Conservation (phyloP, 2,113 vertebrate genomes). For the Ochotona curzoniae region DNA sequence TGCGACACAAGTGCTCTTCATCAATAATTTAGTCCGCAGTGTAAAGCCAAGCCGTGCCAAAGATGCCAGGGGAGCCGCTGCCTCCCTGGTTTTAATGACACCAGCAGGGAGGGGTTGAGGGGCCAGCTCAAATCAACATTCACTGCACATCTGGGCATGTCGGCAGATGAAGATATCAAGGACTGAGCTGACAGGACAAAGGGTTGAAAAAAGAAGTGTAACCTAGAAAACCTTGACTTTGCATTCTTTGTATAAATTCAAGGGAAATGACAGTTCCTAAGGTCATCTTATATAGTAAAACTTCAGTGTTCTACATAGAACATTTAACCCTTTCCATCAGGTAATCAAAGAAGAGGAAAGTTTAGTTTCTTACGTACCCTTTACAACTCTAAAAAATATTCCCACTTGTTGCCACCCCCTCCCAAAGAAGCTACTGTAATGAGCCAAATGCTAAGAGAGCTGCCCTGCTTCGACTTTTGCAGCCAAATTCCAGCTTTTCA, state of each 20-base stretch:
- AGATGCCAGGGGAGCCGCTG: conserved; percentile 89
- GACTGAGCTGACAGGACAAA: conserved; percentile 91
- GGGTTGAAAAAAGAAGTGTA: conserved; percentile 90
- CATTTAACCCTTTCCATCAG: conserved; percentile 86
- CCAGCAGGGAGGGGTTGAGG: conserved; percentile 89
- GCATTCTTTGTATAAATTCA: conserved; percentile 92
- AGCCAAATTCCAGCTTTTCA: conserved; percentile 76
- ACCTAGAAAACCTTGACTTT: conserved; percentile 91
- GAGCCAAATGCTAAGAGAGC: conserved; percentile 77
- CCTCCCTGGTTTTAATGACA: conserved; percentile 92
- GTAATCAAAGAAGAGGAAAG: conserved; percentile 82
- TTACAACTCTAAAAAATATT: conserved; percentile 82
- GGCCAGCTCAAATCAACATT: conserved; percentile 91
- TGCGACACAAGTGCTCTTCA: conserved; percentile 92
- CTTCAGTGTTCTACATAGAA: conserved; percentile 85
- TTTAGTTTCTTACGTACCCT: conserved; percentile 82
- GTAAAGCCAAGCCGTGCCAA: conserved; percentile 90
- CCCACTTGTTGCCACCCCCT: conserved; percentile 70
- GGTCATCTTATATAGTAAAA: conserved; percentile 90
- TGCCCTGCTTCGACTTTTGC: conserved; percentile 76
- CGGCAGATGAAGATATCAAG: conserved; percentile 93
- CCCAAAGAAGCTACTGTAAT: conserved; percentile 71
- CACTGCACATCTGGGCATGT: conserved; percentile 91
- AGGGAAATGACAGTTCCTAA: conserved; percentile 92
- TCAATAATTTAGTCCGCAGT: conserved; percentile 94